phyloP scores from a whole-genome alignment of 2,888 invertebrate species.

The Neoscelio sp. region DNA sequence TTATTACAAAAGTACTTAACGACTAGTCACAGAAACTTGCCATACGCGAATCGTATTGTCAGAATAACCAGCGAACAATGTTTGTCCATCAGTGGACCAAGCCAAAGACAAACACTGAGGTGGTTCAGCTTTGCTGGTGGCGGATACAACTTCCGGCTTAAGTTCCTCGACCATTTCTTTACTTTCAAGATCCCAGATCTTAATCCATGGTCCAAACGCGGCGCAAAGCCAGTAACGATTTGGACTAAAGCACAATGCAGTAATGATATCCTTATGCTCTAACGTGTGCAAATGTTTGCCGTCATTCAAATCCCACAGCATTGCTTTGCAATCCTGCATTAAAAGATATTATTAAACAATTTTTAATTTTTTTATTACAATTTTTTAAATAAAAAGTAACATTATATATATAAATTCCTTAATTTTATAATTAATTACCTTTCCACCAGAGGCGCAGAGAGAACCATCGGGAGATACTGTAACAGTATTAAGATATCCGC shows the following conservation, averaged over 20 bases:
- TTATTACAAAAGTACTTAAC: conserved; percentile 84
- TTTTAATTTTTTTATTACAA: too few relatives aligned
- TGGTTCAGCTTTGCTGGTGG: conserved; percentile 92
- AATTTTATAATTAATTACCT: conserved; percentile 83
- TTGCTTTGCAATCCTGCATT: conserved; percentile 96
- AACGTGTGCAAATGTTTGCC: conserved; percentile 99
- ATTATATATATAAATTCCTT: too few relatives aligned
- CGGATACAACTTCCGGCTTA: conserved; percentile 92
- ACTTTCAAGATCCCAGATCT: conserved; percentile 99
- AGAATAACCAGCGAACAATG: conserved; percentile 99
- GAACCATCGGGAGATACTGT: conserved; percentile 99
- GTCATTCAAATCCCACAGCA: conserved; percentile 99
- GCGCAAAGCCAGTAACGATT: conserved; percentile 99
- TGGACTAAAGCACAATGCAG: conserved; percentile 99
- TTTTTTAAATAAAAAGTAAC: too few relatives aligned
- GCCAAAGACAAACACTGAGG: conserved; percentile 98
- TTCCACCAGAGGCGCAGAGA: conserved; percentile 99
- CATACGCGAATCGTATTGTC: conserved; percentile 99
- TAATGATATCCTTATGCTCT: conserved; percentile 99
- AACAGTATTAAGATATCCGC: conserved; percentile 98
- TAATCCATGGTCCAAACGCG: conserved; percentile 98
- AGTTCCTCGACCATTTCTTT: conserved; percentile 99
- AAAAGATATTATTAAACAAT: conserved; percentile 12
- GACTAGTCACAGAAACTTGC: conserved; percentile 96
- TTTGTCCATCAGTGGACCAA: conserved; percentile 99